These are phyloP conservation scores for Phaonia tiefii DNA, from an alignment of 2,888 invertebrate genomes.

Conservation along the genomic window DNA sequence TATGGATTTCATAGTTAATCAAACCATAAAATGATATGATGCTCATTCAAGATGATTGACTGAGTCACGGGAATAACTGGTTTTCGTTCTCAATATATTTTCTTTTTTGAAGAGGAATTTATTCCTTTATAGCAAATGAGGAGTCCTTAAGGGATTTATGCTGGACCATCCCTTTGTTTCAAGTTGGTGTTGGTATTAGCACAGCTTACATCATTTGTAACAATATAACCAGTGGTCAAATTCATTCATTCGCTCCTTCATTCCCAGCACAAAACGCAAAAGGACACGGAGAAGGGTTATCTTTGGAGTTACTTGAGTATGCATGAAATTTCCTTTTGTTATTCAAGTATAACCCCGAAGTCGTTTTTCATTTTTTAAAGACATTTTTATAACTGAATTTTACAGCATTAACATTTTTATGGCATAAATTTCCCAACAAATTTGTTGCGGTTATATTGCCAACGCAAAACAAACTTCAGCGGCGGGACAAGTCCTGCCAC, in stretches of 20 bases:
- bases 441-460: slow-evolving; percentile 54
- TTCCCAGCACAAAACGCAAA: not conserved
- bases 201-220: slow-evolving; percentile 58
- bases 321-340: slow-evolving; percentile 3
- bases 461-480: slow-evolving; percentile 18
- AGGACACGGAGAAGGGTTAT: slow-evolving; percentile 53
- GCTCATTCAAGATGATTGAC: slow-evolving; percentile 21
- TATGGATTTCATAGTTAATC: slow-evolving; percentile 35
- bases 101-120: no score
- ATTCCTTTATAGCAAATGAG: slow-evolving; percentile 53
- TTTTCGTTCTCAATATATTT: slow-evolving; percentile 13
- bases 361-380: slow-evolving; percentile 63
- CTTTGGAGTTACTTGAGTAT: not conserved
- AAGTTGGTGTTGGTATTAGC: slow-evolving; percentile 36
- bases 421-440: slow-evolving; percentile 60
- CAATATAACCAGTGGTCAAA: slow-evolving; percentile 57
- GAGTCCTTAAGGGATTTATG: slow-evolving; percentile 58
- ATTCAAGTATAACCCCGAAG: slow-evolving; percentile 39
- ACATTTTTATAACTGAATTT: slow-evolving; percentile 65
- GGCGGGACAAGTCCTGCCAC: not conserved
- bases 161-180: not conserved
- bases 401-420: slow-evolving; percentile 66
- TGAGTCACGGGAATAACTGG: slow-evolving; percentile 26
- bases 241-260: slow-evolving; percentile 27
- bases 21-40: slow-evolving; percentile 3